A percentile compares a stretch with the other conserved stretches of the same genome.
phyloP scores from a whole-genome alignment of 2,113 vertebrate genomes.

The Macaca nemestrina region DNA sequence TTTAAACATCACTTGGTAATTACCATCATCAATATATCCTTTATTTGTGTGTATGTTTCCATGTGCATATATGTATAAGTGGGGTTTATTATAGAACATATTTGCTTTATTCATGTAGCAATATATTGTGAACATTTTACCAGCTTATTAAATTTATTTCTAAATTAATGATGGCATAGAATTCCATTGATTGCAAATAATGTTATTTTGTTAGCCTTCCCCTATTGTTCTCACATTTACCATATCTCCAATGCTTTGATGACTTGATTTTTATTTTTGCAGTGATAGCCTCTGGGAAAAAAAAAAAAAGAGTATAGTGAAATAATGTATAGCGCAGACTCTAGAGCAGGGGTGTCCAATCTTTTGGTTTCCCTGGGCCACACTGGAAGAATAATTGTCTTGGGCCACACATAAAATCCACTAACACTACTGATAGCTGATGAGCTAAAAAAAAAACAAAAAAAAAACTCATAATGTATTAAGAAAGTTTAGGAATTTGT shows the following conservation, averaged over 20 bases:
- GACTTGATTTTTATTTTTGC: neutral
- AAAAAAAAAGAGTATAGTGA: neutral
- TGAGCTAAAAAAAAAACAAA: no score
- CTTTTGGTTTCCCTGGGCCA: no score
- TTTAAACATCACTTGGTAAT: neutral
- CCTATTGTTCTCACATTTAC: neutral
- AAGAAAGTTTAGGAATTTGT: no score
- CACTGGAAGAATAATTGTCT: no score
- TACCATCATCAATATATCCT: conserved; percentile 23
- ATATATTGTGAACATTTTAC: conserved; percentile 36
- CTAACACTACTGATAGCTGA: no score
- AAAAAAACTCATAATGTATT: no score
- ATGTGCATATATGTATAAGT: neutral
- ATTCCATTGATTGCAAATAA: neutral
- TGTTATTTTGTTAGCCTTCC: neutral
- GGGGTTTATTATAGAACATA: neutral
- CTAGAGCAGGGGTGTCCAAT: neutral
- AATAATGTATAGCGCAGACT: neutral
- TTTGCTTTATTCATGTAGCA: conserved; percentile 5
- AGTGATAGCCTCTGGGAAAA: neutral
- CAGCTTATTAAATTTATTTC: neutral
- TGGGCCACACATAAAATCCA: no score
- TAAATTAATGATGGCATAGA: neutral
- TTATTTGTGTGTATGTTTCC: neutral
- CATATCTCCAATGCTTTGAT: neutral